Evolutionary conservation across 1,140 invertebrate genomes (phyloP).

Genomic region (Helicorthomorpha holstii): DNA sequence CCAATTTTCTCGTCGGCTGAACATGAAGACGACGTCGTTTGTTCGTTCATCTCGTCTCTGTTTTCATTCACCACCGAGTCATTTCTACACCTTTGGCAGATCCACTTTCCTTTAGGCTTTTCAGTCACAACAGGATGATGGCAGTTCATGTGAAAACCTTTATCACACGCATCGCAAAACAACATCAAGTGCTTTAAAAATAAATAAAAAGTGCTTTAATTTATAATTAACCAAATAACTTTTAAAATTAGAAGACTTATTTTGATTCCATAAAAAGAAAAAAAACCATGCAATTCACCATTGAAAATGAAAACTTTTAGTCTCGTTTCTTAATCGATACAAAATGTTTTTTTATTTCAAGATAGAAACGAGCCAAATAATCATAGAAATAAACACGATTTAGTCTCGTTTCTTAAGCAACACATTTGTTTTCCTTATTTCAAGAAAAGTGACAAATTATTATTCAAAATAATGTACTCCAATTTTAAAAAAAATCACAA

Average conservation of each 20-base stretch:
- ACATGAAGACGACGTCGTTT: neutral
- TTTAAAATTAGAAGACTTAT: too few species aligned
- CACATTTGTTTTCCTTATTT: too few species aligned
- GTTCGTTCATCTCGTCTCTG: neutral
- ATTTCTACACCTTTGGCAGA: slow-evolving; percentile 13
- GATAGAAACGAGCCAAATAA: neutral
- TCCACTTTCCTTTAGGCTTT: slow-evolving; percentile 16
- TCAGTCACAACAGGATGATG: slow-evolving; percentile 30
- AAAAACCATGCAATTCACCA: neutral
- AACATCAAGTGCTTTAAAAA: slow-evolving; percentile 42
- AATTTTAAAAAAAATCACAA: neutral
- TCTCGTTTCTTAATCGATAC: too few species aligned
- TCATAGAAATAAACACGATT: too few species aligned
- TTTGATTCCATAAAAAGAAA: neutral
- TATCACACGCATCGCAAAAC: slow-evolving; percentile 62
- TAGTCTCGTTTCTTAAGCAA: too few species aligned
- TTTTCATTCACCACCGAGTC: slow-evolving; percentile 6
- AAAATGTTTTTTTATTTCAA: neutral
- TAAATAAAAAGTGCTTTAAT: too few species aligned
- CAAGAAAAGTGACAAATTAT: neutral
- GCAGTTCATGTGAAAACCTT: slow-evolving; percentile 60
- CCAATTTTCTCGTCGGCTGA: neutral
- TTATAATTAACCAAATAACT: too few species aligned
- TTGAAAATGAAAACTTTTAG: neutral
- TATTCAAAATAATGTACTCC: neutral